Conservation (phyloP, 2,113 vertebrate species). For the Catagonus wagneri region DNA sequence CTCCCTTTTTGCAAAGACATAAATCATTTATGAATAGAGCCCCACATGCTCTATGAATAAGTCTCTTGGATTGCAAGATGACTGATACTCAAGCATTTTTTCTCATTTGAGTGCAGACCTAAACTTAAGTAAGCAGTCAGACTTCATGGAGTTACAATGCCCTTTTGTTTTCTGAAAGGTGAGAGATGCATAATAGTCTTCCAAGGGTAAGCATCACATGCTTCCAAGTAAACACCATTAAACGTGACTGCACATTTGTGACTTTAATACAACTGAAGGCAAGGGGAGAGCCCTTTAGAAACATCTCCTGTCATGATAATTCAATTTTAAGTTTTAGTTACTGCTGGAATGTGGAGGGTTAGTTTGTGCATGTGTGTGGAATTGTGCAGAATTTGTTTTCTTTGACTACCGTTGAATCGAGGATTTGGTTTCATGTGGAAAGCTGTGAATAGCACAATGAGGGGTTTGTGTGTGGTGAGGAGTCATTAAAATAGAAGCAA, state of each 20-base stretch:
- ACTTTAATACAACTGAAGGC: slow-evolving; percentile 65
- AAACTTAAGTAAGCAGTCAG: slow-evolving; percentile 79
- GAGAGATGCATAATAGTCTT: slow-evolving; percentile 79
- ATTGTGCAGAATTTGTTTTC: slow-evolving; percentile 62
- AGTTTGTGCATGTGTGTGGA: slow-evolving; percentile 29
- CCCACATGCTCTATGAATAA: slow-evolving; percentile 82
- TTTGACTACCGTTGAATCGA: slow-evolving; percentile 75
- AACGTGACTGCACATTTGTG: slow-evolving; percentile 65
- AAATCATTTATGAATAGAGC: slow-evolving; percentile 82
- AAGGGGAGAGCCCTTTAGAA: slow-evolving; percentile 61
- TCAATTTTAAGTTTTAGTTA: slow-evolving; percentile 60
- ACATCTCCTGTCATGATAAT: slow-evolving; percentile 60
- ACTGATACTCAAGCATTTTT: slow-evolving; percentile 82
- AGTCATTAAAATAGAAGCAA: slow-evolving; percentile 67
- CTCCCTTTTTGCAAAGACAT: slow-evolving; percentile 69
- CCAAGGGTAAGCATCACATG: slow-evolving; percentile 69
- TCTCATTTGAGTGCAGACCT: slow-evolving; percentile 76
- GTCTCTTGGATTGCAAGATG: slow-evolving; percentile 82
- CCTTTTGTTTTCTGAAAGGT: slow-evolving; percentile 77
- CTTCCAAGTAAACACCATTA: slow-evolving; percentile 80
- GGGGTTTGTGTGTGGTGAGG: slow-evolving; percentile 73
- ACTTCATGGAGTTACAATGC: slow-evolving; percentile 74
- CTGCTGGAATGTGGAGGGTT: not conserved
- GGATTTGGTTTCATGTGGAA: slow-evolving; percentile 76
- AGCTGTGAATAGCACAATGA: slow-evolving; percentile 73